These are phyloP conservation scores for Hydrozoanthus gracilis DNA, from an alignment of 92 coral and sea anemone genomes.

Conservation along the genomic window DNA sequence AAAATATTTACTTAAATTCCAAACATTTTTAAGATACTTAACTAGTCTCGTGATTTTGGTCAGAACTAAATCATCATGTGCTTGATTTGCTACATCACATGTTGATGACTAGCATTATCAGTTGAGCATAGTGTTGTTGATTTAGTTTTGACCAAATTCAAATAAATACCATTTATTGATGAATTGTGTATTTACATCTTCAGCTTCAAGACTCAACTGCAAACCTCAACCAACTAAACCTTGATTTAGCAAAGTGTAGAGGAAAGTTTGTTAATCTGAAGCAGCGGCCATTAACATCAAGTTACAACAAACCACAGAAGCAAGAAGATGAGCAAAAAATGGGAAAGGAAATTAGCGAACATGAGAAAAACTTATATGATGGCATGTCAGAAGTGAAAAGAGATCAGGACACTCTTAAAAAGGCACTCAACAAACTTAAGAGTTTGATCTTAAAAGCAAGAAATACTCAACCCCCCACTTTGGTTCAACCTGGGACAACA, in stretches of 20 bases:
- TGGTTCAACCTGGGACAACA: conserved; percentile 13
- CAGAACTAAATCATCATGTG: no score
- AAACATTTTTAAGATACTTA: no score
- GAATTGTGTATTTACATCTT: no score
- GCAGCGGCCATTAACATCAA: conserved; percentile 76
- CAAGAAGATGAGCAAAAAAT: conserved; percentile 86
- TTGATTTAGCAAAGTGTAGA: conserved; percentile 84
- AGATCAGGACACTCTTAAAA: conserved; percentile 96
- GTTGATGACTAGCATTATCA: no score
- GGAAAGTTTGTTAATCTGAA: conserved; percentile 93
- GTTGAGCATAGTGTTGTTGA: no score
- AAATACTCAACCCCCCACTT: conserved; percentile 69
- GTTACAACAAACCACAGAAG: conserved; percentile 74
- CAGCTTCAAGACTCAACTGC: conserved; percentile 99
- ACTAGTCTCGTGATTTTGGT: no score
- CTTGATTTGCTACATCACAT: no score
- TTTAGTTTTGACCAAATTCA: no score
- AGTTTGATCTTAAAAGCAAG: conserved; percentile 87
- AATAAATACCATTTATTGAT: no score
- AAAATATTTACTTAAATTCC: no score
- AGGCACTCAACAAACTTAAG: conserved; percentile 89
- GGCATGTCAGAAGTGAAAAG: conserved; percentile 99
- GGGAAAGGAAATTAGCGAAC: conserved; percentile 80
- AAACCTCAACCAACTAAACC: conserved; percentile 86
- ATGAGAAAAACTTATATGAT: conserved; percentile 94